Base-by-base conservation (phyloP, 1,140 invertebrate species). In the Calephelis virginiensis region DNA sequence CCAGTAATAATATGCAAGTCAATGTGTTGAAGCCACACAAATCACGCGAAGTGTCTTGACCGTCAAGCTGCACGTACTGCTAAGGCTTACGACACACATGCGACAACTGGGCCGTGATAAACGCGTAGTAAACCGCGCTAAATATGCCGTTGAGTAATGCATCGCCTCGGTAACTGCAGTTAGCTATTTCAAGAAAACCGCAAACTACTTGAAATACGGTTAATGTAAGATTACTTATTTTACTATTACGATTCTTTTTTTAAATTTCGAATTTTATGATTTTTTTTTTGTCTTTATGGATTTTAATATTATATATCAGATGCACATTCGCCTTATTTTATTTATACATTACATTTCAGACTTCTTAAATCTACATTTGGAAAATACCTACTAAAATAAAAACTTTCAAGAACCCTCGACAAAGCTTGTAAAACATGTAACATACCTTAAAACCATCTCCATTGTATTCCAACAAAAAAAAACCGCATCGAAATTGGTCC, bases 31-130 rank as follows among this genome's bases (percentile, higher is more conserved):
- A 59, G 53, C 53, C 53, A 12, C 48, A 49, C 49, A 40, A 48
- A 50, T 64, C 17, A 64, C 48, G 17, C 28, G 13, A 38, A 49
- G 49, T 38, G 50, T 64, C 48, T 53, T 64, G 61, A 37, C 46
- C 46, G 50, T 53, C 46, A 49, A 63, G 10, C 43, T 17, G 48
- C 59, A 72, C 68, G 72, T 68, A 61, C 11, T 13, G 61, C 67
- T 80, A 77, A 78, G 71, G 76, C 62, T 86, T 86, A 67, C 82
- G 71, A 71, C 81, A 81, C 76, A 78, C 71, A 61, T 50, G 72
- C 72, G 77, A 66, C 81, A 80, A 86, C 72, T 82, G 76, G 82
- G 75, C 74, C 83, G 82, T 73, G 76, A 77, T 83, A 85, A 83
- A 80, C 78, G 76, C 56, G 72, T 71, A 74, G 67, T 49, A 68